Evolutionary conservation across 1,140 invertebrate species (phyloP).

Genomic region (Zophobas morio): DNA sequence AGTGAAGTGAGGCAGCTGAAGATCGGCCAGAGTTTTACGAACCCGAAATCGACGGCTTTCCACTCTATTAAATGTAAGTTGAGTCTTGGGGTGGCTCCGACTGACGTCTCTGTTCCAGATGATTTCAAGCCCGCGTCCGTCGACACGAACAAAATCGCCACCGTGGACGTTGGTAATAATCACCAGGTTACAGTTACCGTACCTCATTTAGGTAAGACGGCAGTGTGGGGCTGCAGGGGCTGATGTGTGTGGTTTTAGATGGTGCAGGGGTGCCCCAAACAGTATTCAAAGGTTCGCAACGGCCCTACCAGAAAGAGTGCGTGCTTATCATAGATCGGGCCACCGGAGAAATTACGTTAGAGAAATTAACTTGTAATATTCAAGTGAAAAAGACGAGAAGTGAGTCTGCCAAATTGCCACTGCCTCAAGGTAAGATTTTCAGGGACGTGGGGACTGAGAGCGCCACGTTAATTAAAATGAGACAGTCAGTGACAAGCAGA

Average conservation of each 20-base stretch:
- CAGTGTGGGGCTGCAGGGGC: neutral
- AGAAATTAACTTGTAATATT: constrained; percentile 91
- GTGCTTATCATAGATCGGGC: constrained; percentile 93
- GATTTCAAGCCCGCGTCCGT: constrained; percentile 98
- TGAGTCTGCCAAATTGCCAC: constrained; percentile 60
- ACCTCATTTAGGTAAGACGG: constrained; percentile 83
- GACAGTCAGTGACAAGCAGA: no score
- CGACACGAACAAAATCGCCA: constrained; percentile 91
- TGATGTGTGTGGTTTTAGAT: constrained; percentile 69
- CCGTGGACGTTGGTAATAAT: constrained; percentile 88
- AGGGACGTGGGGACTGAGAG: neutral
- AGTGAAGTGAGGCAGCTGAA: constrained; percentile 86
- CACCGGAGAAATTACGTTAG: constrained; percentile 93
- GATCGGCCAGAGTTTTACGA: constrained; percentile 85
- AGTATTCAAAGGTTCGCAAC: constrained; percentile 94
- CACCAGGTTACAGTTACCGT: constrained; percentile 94
- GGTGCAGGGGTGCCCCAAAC: constrained; percentile 90
- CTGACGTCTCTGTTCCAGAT: constrained; percentile 75
- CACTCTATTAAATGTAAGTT: constrained; percentile 91
- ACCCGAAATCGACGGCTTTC: constrained; percentile 80
- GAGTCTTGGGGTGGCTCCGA: constrained; percentile 1
- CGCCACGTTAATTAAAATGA: no score
- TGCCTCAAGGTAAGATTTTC: constrained; percentile 63
- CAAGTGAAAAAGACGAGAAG: constrained; percentile 96
- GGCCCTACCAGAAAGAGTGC: constrained; percentile 92